These are phyloP conservation scores for Esox lucius DNA, from an alignment of 2,797 vertebrate genomes.

Conservation along the genomic window DNA sequence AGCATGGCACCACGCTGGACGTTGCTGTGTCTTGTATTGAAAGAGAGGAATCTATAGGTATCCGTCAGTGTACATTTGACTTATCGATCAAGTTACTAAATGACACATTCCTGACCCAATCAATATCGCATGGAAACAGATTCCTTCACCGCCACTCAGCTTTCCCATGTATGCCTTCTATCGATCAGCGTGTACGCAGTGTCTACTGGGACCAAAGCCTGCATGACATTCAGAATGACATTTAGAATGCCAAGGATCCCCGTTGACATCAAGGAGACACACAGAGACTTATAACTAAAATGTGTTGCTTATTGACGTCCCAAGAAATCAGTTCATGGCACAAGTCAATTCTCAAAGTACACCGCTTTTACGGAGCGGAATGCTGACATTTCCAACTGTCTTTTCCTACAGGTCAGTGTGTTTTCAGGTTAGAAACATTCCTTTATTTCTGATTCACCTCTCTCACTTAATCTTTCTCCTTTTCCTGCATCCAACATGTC, in stretches of 20 bases:
- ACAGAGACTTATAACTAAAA: constrained; percentile 31
- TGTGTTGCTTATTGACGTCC: not conserved
- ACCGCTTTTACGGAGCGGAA: not conserved
- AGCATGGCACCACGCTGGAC: too few relatives aligned
- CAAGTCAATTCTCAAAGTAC: not conserved
- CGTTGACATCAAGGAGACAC: constrained; percentile 19
- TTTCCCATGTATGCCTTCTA: too few relatives aligned
- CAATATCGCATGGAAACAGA: too few relatives aligned
- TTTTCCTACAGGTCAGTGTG: not conserved
- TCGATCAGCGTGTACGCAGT: too few relatives aligned
- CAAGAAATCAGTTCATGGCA: not conserved
- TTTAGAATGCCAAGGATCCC: constrained; percentile 64
- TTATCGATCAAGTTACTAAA: too few relatives aligned
- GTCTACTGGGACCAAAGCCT: constrained; percentile 35
- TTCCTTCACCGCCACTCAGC: too few relatives aligned
- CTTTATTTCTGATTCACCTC: not conserved
- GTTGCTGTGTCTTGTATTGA: too few relatives aligned
- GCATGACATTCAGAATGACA: constrained; percentile 69
- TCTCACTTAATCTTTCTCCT: not conserved
- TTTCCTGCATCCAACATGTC: too few relatives aligned
- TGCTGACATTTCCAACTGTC: not conserved
- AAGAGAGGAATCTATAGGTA: too few relatives aligned
- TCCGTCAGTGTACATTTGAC: too few relatives aligned
- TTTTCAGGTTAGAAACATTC: not conserved
- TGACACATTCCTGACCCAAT: too few relatives aligned